These are phyloP conservation scores for Adelges cooleyi DNA, from an alignment of 1,140 invertebrate species.

Conservation along the genomic window DNA sequence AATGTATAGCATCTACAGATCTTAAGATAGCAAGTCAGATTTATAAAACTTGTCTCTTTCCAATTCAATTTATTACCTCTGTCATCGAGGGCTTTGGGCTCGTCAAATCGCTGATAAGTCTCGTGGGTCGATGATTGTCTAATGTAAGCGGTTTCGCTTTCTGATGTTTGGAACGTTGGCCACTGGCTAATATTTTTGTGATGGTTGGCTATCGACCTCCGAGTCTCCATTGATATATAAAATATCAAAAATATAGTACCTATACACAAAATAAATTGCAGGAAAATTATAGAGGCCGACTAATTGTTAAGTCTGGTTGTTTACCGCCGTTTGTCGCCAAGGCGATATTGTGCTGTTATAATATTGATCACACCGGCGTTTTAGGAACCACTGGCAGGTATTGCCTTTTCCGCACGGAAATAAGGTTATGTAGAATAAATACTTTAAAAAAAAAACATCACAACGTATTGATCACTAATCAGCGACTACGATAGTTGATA, in stretches of 20 bases:
- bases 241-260: no score
- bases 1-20: no score
- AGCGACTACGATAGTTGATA: no score
- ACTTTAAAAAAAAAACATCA: background rate
- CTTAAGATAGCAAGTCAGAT: no score
- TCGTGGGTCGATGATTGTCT: background rate
- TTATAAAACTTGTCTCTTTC: no score
- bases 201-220: background rate
- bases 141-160: background rate
- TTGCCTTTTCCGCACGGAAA: background rate
- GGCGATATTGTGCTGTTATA: no score
- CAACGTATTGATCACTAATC: no score
- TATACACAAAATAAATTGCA: no score
- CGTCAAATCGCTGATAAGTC: background rate
- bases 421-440: constrained; percentile 25
- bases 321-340: no score
- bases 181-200: constrained; percentile 1
- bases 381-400: background rate
- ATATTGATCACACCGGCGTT: background rate
- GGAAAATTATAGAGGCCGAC: no score
- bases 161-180: background rate
- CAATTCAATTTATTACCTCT: constrained; percentile 8
- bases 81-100: background rate
- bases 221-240: no score
- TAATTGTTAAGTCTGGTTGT: no score